Evolutionary conservation across 1,140 invertebrate species (phyloP).

Genomic region (Acromyrmex heyeri): DNA sequence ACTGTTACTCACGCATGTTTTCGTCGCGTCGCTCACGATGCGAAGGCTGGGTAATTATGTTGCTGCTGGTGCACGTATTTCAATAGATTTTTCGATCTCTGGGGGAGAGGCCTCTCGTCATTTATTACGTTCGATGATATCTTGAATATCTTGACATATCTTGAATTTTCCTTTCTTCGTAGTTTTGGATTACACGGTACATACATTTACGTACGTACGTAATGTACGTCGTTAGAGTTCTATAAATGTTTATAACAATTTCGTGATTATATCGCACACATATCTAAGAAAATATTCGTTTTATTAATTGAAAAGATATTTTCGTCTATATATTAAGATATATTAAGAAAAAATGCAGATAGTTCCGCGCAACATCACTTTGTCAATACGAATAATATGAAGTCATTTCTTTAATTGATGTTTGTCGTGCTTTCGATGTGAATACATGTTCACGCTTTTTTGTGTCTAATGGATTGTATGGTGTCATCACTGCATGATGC

Average conservation of each 20-base stretch:
- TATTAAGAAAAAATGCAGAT: neutral
- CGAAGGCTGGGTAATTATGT: neutral
- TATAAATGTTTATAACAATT: neutral
- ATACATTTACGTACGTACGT: neutral
- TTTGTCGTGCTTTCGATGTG: neutral
- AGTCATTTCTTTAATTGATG: neutral
- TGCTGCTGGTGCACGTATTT: neutral
- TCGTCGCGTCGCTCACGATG: neutral
- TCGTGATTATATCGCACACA: neutral
- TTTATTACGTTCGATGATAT: neutral
- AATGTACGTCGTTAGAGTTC: neutral
- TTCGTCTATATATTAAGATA: neutral
- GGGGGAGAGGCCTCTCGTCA: neutral
- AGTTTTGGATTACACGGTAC: neutral
- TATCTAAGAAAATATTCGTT: neutral
- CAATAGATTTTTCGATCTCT: neutral
- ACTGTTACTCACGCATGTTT: constrained; percentile 50
- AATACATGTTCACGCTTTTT: neutral
- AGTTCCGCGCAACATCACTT: neutral
- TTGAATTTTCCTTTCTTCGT: neutral
- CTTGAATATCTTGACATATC: neutral
- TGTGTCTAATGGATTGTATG: neutral
- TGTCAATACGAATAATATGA: constrained; percentile 1
- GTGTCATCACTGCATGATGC: neutral
- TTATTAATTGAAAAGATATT: neutral